Percentiles rank a stretch among this genome's conserved stretches.
Evolutionary conservation across 2,888 invertebrate genomes (phyloP).

Genomic region (Dolichopus griseipennis): DNA sequence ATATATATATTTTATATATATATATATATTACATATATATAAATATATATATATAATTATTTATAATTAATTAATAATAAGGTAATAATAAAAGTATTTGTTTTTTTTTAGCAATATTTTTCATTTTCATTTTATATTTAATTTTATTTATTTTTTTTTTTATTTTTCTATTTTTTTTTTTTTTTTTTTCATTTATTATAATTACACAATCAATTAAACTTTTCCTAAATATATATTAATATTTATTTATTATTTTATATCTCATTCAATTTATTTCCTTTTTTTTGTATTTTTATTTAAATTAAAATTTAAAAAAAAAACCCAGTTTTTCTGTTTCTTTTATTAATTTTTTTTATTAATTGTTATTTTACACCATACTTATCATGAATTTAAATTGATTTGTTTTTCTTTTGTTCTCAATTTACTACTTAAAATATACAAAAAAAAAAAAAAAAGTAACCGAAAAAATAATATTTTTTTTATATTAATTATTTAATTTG

Average conservation of each 20-base stretch:
- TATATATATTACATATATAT: too few species aligned
- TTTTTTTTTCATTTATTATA: not conserved
- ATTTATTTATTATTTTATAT: not conserved
- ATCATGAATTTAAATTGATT: too few species aligned
- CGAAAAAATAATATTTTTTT: not conserved
- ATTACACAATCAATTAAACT: not conserved
- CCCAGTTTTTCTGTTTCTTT: too few species aligned
- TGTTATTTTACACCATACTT: not conserved
- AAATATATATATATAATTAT: not conserved
- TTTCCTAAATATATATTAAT: not conserved
- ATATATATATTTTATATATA: not conserved
- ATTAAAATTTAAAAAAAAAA: not conserved
- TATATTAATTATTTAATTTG: not conserved
- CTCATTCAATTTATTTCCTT: not conserved
- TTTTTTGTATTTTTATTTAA: not conserved
- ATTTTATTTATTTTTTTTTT: too few species aligned
- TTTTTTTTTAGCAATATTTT: not conserved
- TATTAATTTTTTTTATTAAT: not conserved
- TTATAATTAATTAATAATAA: not conserved
- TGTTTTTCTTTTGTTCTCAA: too few species aligned
- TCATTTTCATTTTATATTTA: not conserved
- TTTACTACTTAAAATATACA: too few species aligned
- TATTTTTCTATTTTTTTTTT: too few species aligned
- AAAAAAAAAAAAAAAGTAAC: too few species aligned
- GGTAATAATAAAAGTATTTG: not conserved